Base-by-base conservation (phyloP, 1,140 invertebrate genomes). In the Leptopilina clavipes region DNA sequence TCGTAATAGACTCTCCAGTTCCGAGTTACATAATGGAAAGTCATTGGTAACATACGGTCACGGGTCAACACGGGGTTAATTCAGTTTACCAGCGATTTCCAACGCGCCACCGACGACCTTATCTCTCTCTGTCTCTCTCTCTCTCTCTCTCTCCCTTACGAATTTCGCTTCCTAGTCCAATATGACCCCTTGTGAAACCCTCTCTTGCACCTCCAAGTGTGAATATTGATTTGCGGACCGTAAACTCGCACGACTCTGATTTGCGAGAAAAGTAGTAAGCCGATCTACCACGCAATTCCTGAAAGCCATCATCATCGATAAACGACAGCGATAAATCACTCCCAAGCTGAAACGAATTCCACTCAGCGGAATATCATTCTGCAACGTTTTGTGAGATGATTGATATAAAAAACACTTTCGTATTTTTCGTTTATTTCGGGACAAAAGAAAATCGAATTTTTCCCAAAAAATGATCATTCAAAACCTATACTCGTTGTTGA, bases 181-280 rank as follows among this genome's bases (percentile, higher is more conserved):
- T 79, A 80, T 76, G 70, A 75, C 72, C 78, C 48, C 75, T 52
- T n/a, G n/a, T n/a, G 25, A 31, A 31, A 45, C 37, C 72, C 18
- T 22, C 31, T 5, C 5, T 70, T 73, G 65, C 56, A 75, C 74
- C 37, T 56, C 52, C 70, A 83, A 81, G 77, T 80, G 84, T 81
- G 84, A 86, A 86, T 86, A 86, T 86, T 86, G 84, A 86, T 86
- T 85, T 77, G 82, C 79, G 78, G 78, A 83, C 79, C 82, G 74
- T 81, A 83, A 82, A 76, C 77, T 74, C 73, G 72, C 78, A 52
- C 37, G 70, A 72, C 79, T 54, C 77, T 81, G 83, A 85, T 85
- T 85, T 82, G 56, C 75, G 71, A 77, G 76, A 81, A 81, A 75
- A 76, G 75, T 44, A 19, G 40, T 14, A 70, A 43, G 59, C 25